These are phyloP conservation scores for Oscheius sp. DNA, from an alignment of 2,888 invertebrate species.

Conservation along the genomic window DNA sequence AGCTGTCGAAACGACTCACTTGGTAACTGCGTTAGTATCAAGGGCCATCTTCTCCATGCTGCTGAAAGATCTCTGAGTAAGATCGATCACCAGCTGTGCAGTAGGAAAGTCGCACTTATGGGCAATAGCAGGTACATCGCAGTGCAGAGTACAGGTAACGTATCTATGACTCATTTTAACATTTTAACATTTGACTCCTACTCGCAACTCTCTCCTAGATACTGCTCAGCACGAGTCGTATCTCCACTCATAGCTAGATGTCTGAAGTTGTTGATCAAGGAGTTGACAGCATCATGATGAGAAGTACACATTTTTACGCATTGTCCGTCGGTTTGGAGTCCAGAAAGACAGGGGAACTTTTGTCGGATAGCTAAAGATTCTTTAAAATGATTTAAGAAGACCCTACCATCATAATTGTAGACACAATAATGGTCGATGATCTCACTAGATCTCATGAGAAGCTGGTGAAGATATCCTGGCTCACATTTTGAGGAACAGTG, in stretches of 20 bases:
- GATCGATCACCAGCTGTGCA: constrained; percentile 64
- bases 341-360: constrained; percentile 67
- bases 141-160: constrained; percentile 70
- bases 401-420: constrained; percentile 65
- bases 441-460: constrained; percentile 65
- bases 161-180: constrained; percentile 44
- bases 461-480: constrained; percentile 68
- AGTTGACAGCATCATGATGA: constrained; percentile 67
- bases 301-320: constrained; percentile 68
- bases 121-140: constrained; percentile 69
- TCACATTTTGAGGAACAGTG: constrained; percentile 67
- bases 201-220: constrained; percentile 69
- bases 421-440: constrained; percentile 72
- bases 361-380: constrained; percentile 59
- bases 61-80: constrained; percentile 59
- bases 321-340: constrained; percentile 58
- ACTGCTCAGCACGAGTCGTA: constrained; percentile 66
- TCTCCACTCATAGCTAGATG: constrained; percentile 69
- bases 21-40: constrained; percentile 68
- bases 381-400: background rate
- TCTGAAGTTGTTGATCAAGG: constrained; percentile 55
- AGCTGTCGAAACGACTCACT: constrained; percentile 38
- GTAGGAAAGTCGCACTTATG: constrained; percentile 67
- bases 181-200: constrained; percentile 34
- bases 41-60: constrained; percentile 70